Evolutionary conservation across 2,797 vertebrate genomes (phyloP).

Genomic region (Sarcoramphus papa): DNA sequence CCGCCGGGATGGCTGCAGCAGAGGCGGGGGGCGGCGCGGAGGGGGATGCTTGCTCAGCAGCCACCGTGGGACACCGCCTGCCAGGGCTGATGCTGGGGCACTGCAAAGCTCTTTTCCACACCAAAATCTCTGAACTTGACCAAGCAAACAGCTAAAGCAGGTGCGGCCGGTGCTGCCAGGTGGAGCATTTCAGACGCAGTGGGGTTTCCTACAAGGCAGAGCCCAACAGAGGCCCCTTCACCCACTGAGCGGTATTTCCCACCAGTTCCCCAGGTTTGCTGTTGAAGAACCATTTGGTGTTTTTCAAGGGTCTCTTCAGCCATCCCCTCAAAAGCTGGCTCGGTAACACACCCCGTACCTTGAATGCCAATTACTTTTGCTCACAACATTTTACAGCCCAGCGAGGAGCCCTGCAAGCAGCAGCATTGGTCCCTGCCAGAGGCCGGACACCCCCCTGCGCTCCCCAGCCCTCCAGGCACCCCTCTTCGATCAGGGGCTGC

Average conservation of each 20-base stretch:
- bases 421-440: background rate
- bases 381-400: background rate
- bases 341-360: background rate
- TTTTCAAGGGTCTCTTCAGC: background rate
- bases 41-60: background rate
- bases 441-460: rapidly evolving
- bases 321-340: background rate
- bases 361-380: background rate
- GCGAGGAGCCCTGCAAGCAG: background rate
- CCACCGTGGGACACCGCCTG: background rate
- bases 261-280: background rate
- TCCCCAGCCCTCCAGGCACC: background rate
- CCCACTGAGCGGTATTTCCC: background rate
- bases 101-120: background rate
- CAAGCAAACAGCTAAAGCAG: background rate
- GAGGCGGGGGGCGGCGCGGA: rapidly evolving
- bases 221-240: background rate
- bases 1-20: rapidly evolving
- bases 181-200: rapidly evolving
- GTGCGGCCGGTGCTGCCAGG: rapidly evolving
- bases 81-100: background rate
- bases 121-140: background rate
- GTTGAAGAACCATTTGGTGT: background rate
- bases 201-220: background rate
- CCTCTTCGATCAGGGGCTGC: background rate